Percentiles rank a stretch among this genome's conserved stretches.
phyloP scores from a whole-genome alignment of 2,797 vertebrate genomes.

The Emys orbicularis region DNA sequence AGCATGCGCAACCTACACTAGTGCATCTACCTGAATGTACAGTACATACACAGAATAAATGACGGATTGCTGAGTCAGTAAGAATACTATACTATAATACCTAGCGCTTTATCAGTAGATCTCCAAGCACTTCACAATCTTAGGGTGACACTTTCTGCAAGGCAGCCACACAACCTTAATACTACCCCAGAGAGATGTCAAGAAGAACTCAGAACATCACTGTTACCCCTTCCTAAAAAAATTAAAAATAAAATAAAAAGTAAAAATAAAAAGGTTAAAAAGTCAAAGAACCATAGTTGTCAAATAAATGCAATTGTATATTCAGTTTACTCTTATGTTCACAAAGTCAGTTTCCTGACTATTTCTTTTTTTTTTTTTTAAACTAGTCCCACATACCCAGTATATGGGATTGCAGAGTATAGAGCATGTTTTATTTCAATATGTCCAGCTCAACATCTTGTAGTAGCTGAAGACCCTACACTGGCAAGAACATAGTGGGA shows the following conservation, averaged over 20 bases:
- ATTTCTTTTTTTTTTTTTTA: background rate
- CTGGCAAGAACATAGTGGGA: rapidly evolving
- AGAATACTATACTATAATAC: background rate
- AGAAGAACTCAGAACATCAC: background rate
- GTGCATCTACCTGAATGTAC: background rate
- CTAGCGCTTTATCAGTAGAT: background rate
- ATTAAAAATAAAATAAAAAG: background rate
- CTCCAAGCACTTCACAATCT: background rate
- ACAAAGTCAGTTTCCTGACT: background rate
- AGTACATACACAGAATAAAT: background rate
- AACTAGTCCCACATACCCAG: background rate
- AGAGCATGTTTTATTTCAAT: background rate
- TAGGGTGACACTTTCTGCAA: background rate
- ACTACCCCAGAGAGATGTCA: background rate
- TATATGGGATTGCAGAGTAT: background rate
- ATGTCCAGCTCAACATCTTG: background rate
- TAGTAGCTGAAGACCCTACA: background rate
- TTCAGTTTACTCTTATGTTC: background rate
- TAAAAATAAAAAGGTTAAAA: background rate
- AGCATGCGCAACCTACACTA: rapidly evolving
- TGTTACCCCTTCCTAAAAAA: background rate
- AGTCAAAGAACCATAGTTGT: background rate
- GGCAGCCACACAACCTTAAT: background rate
- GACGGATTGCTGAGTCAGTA: background rate
- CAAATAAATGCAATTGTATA: background rate